Evolutionary conservation across 2,113 vertebrate species (phyloP), one percentile per base, ranked within the genome.

Genomic region (Sceloporus undulatus): DNA sequence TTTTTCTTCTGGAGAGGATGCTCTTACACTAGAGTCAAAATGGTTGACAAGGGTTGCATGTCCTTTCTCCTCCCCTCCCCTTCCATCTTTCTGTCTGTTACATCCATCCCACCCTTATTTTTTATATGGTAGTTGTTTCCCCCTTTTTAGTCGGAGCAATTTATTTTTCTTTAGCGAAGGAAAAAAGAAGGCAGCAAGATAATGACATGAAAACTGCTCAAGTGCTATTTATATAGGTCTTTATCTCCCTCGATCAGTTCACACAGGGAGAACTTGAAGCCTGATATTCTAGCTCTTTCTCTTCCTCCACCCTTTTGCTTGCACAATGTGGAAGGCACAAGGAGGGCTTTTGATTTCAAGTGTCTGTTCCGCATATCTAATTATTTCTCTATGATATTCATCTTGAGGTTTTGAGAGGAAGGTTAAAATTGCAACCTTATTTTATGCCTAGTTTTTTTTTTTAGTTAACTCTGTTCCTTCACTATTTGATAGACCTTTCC

Each of bases 301-400:
- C 65, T 83, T 54, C 8, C 52, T 25, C 76, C 29, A 13, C 77
- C 65, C 77, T 16, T 48, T 54, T 68, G 13, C 76, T 42, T 48
- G 19, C 34, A 59, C 34, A 81, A n/a, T 80, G 9, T 34, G 9
- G 48, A n/a, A 87, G 42, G 70, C 40, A 71, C 0, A 1, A 79
- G 84, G 29, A 85, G 25, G 87, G 65, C 80, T 93, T 93, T 90
- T 78, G 56, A 79, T 93, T 93, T 73, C n/a, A 87, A 85, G 54
- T 5, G 80, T 40, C 1, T 40, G 25, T 87, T 91, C 87, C 90
- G 25, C 42, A 21, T 76, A 86, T 87, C 82, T 76, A 89, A 90
- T 66, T 84, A 71, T 88, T 91, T 84, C 48, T 88, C 91, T 85
- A 73, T 85, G 87, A 93, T 85, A 86, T 5, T 87, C 8, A 87